phyloP scores from a whole-genome alignment of 2,797 vertebrate genomes.

The Sardinella longiceps region DNA sequence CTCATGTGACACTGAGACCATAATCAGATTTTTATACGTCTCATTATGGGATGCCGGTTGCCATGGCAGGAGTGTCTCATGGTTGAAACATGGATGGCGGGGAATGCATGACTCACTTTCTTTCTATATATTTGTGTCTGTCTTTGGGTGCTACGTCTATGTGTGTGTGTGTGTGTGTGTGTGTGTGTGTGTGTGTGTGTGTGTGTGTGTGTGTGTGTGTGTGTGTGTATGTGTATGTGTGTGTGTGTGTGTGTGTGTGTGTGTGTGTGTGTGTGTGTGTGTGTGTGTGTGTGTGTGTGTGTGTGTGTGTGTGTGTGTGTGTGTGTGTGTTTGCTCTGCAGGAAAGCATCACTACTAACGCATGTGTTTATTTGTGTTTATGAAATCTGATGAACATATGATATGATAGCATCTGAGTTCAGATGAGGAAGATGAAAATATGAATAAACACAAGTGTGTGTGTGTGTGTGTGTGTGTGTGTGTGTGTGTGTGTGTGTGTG shows the following conservation, averaged over 20 bases:
- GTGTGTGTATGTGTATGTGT: not conserved
- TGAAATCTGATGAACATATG: not conserved
- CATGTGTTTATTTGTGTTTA: not conserved
- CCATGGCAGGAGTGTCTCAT: constrained; percentile 26
- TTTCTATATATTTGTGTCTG: not conserved
- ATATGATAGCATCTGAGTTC: not conserved
- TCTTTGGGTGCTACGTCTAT: not conserved
- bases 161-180: too few species aligned
- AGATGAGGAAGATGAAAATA: not conserved
- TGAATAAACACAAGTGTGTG: not conserved
- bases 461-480: not conserved
- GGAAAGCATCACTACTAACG: not conserved
- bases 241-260: not conserved
- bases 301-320: too few species aligned
- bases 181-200: too few species aligned
- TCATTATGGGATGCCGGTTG: constrained; percentile 44
- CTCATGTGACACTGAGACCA: not conserved
- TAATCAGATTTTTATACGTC: constrained; percentile 50
- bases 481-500: too few species aligned
- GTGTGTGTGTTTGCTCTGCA: too few species aligned
- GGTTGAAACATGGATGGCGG: constrained; percentile 7
- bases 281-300: too few species aligned
- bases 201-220: too few species aligned
- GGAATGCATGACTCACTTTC: constrained; percentile 28
- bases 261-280: too few species aligned